phyloP scores from a whole-genome alignment of 1,140 invertebrate genomes.

The Megalonaias nervosa region DNA sequence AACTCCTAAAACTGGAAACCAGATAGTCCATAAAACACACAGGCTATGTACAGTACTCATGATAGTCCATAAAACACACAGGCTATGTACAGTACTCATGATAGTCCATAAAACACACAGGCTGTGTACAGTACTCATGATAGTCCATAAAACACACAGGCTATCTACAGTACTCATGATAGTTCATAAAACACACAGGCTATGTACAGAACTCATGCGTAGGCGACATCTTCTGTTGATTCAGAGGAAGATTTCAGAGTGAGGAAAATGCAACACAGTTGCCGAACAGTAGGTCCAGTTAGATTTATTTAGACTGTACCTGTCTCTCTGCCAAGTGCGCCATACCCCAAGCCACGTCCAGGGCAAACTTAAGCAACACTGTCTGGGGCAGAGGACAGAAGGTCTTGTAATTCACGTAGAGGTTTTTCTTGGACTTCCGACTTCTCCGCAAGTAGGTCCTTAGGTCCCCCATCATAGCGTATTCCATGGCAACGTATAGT shows the following conservation, averaged over 20 bases:
- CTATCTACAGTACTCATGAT: no score
- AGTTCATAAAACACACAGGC: neutral
- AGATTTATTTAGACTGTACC: conserved; percentile 29
- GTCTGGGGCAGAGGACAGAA: conserved; percentile 39
- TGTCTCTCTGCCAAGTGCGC: conserved; percentile 62
- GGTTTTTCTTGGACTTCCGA: conserved; percentile 52
- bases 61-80: no score
- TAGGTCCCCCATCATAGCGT: conserved; percentile 61
- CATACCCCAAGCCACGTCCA: conserved; percentile 59
- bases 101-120: no score
- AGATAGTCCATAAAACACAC: no score
- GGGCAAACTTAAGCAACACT: conserved; percentile 56
- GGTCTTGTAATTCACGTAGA: conserved; percentile 56
- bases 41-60: neutral
- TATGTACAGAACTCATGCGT: neutral
- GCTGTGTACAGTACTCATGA: neutral
- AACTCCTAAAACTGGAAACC: neutral
- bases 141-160: no score
- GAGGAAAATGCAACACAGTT: neutral
- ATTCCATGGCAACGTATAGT: conserved; percentile 66
- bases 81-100: neutral
- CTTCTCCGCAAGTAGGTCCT: conserved; percentile 58
- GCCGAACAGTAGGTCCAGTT: neutral
- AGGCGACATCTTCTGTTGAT: neutral
- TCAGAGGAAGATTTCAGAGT: neutral